Evolutionary conservation across 2,113 vertebrate genomes (phyloP), one percentile per base, ranked within the genome.

Genomic region (Vireo altiloquus): DNA sequence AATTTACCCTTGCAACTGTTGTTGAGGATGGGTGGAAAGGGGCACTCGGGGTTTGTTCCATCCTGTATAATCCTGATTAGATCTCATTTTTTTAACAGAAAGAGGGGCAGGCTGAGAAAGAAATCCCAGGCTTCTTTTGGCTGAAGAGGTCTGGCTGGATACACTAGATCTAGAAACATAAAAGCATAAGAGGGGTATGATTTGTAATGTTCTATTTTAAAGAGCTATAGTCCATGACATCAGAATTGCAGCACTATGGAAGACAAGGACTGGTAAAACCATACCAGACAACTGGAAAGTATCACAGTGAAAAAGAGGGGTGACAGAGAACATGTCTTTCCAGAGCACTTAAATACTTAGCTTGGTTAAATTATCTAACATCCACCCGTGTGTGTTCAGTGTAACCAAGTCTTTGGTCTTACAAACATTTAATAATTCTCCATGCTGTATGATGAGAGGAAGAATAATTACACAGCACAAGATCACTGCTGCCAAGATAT

Each of bases 31-130:
- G 61, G 98, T 97, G 42, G 98, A 97, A 82, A 98, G 96, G 20
- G 98, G 98, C 4, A 98, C 96, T 87, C 99, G 98, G 70, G 98
- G 98, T 95, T 99, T 99, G 97, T 99, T 99, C 99, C 99, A 99
- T 78, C 99, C 99, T 33, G 98, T 97, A 16, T 99, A 99, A 96
- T 99, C 99, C 92, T 99, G 97, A 93, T 98, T 98, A 53, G 98
- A 98, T 18, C 99, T 98, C 57, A 99, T 98, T 97, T 99, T 99
- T 97, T 99, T 99, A 93, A 99, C 97, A 88, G 98, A 98, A 71
- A 98, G 99, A 77, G 99, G 99, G 30, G 98, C 98, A 66, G 99
- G 99, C 94, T 99, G 99, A 97, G 99, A 98, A 76, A 99, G 98
- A 95, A 99, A 98, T 65, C 98, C 94, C 63, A 99, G 97, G 96